These are phyloP conservation scores for Danaus plexippus DNA, from an alignment of 1,140 invertebrate species.

Conservation along the genomic window DNA sequence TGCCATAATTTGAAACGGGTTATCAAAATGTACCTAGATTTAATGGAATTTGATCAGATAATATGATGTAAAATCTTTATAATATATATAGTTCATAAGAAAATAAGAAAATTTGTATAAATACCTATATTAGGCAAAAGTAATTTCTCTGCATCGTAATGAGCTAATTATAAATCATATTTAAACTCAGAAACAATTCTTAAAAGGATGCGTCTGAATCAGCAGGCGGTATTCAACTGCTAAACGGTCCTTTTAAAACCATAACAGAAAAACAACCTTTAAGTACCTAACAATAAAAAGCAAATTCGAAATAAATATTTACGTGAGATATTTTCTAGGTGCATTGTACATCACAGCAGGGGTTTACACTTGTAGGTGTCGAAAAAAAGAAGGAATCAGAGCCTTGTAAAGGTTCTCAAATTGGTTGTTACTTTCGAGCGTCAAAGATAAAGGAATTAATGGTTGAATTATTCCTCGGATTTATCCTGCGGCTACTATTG, in stretches of 20 bases:
- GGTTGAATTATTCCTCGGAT: conserved; percentile 8
- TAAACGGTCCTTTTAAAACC: too few relatives aligned
- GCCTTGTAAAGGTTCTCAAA: conserved; percentile 12
- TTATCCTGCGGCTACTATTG: conserved; percentile 4
- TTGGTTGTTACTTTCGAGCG: conserved; percentile 14
- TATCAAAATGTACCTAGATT: conserved; percentile 13
- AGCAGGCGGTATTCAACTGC: conserved; percentile 7
- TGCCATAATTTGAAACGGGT: conserved; percentile 27
- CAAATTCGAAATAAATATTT: too few relatives aligned
- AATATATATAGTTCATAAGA: too few relatives aligned
- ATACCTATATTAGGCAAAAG: too few relatives aligned
- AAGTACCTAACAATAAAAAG: too few relatives aligned
- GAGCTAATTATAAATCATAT: background rate
- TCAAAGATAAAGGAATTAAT: conserved; percentile 16
- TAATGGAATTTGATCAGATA: too few relatives aligned
- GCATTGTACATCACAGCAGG: conserved; percentile 12
- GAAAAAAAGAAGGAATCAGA: conserved; percentile 23
- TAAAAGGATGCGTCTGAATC: conserved; percentile 8
- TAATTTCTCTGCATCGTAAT: too few relatives aligned
- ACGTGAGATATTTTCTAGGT: too few relatives aligned
- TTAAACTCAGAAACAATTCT: conserved; percentile 4
- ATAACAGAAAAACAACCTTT: too few relatives aligned
- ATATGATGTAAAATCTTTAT: too few relatives aligned
- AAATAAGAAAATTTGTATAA: too few relatives aligned
- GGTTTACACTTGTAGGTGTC: conserved; percentile 20